Conservation (phyloP, 2,888 invertebrate genomes). For the Hyalella azteca region DNA sequence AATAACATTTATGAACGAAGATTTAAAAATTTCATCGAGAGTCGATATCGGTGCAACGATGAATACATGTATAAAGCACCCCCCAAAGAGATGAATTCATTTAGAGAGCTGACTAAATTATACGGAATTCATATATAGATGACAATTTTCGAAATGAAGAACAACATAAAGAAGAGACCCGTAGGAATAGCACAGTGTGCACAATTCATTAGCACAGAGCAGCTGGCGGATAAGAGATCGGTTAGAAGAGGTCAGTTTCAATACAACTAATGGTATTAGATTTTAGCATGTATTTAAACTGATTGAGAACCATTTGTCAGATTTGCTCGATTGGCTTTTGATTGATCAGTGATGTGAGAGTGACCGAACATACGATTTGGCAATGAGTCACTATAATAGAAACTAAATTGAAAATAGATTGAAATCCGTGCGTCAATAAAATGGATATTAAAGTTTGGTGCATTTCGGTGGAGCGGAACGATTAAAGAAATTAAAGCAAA, state of each 20-base stretch:
- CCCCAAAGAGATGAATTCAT: background rate
- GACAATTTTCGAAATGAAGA: background rate
- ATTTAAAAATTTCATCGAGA: no score
- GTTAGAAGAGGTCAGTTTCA: background rate
- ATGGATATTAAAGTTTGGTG: no score
- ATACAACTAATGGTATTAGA: constrained; percentile 39
- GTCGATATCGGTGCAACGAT: no score
- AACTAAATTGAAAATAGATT: no score
- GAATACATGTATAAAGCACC: background rate
- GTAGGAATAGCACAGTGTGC: constrained; percentile 13
- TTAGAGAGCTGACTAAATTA: background rate
- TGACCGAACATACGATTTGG: background rate
- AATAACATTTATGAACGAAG: no score
- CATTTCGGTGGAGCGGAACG: no score
- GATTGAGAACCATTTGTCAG: constrained; percentile 38
- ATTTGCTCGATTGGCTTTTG: constrained; percentile 35
- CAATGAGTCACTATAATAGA: no score
- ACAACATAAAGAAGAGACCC: background rate
- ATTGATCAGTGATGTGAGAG: background rate
- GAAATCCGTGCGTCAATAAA: no score
- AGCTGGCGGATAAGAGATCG: background rate
- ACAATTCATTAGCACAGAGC: background rate
- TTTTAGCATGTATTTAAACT: constrained; percentile 38
- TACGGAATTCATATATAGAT: background rate
- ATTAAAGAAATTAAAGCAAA: no score